Percentiles rank a stretch among this genome's conserved stretches.
These are phyloP conservation scores for Periplaneta americana DNA, from an alignment of 1,140 invertebrate genomes.

Conservation along the genomic window DNA sequence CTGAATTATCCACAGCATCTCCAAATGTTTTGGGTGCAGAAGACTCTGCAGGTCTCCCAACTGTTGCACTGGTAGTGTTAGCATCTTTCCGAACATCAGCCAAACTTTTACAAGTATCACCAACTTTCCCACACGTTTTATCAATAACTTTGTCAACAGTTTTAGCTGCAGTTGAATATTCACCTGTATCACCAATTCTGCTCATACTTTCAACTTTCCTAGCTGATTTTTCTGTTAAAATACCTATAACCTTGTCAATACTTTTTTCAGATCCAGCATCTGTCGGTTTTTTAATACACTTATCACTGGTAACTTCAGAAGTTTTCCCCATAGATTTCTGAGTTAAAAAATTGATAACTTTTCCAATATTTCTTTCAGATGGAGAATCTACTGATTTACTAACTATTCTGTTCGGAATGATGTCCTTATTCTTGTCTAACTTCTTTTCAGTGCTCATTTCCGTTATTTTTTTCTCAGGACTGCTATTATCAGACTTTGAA, in stretches of 20 bases:
- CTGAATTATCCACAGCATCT: too few relatives aligned
- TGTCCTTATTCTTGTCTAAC: neutral
- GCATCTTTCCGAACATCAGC: too few relatives aligned
- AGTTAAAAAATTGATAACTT: neutral
- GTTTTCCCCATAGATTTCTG: neutral
- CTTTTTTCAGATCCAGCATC: neutral
- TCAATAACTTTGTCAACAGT: too few relatives aligned
- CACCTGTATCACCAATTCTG: too few relatives aligned
- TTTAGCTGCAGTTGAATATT: too few relatives aligned
- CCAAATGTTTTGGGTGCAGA: too few relatives aligned
- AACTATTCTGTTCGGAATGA: neutral
- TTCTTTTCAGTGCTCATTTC: neutral
- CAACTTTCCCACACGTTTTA: too few relatives aligned
- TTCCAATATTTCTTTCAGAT: neutral
- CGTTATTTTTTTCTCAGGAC: neutral
- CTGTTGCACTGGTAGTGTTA: too few relatives aligned
- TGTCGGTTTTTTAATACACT: neutral
- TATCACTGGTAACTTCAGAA: neutral
- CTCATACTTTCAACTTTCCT: neutral
- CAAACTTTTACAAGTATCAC: too few relatives aligned
- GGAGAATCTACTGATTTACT: neutral
- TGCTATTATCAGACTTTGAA: neutral
- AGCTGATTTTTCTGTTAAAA: neutral
- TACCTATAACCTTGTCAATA: neutral
- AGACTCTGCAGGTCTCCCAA: too few relatives aligned